Evolutionary conservation across 2,797 vertebrate genomes (phyloP).

Genomic region (Dallia pectoralis): DNA sequence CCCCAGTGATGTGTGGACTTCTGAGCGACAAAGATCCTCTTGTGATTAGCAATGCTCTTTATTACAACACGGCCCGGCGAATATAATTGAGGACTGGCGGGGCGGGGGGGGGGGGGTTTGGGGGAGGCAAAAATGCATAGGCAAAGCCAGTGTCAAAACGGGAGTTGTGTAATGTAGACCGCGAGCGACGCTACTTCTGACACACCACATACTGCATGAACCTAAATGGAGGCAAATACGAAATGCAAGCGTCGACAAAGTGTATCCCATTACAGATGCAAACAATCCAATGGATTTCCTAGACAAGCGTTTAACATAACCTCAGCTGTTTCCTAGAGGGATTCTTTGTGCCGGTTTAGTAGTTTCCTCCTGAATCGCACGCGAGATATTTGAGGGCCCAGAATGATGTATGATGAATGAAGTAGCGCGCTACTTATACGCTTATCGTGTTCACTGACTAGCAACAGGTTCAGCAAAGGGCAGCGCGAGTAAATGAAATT

Average conservation of each 20-base stretch:
- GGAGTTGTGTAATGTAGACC: conserved; percentile 65
- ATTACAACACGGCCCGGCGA: conserved; percentile 73
- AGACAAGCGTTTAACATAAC: conserved; percentile 65
- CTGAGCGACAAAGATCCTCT: conserved; percentile 77
- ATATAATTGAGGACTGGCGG: conserved; percentile 48
- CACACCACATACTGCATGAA: conserved; percentile 50
- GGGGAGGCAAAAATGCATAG: conserved; percentile 65
- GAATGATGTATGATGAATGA: conserved; percentile 99
- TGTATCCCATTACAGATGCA: conserved; percentile 54
- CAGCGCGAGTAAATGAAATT: conserved; percentile 99
- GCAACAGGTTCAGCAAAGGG: conserved; percentile 99
- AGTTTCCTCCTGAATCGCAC: conserved; percentile 88
- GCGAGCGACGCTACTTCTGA: conserved; percentile 44
- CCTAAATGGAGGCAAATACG: conserved; percentile 55
- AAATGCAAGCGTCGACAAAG: conserved; percentile 47
- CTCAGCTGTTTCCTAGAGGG: conserved; percentile 68
- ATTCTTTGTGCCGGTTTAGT: conserved; percentile 80
- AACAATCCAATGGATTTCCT: conserved; percentile 47
- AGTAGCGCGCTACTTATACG: conserved; percentile 96
- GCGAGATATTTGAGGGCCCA: conserved; percentile 95
- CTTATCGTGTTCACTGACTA: conserved; percentile 98
- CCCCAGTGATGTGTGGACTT: conserved; percentile 72
- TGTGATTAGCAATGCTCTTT: conserved; percentile 81
- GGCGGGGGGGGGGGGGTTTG: conserved; percentile 42
- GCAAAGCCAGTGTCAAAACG: conserved; percentile 44